Base-by-base conservation (phyloP, 2,888 invertebrate species). In the Saturnia pavonia region DNA sequence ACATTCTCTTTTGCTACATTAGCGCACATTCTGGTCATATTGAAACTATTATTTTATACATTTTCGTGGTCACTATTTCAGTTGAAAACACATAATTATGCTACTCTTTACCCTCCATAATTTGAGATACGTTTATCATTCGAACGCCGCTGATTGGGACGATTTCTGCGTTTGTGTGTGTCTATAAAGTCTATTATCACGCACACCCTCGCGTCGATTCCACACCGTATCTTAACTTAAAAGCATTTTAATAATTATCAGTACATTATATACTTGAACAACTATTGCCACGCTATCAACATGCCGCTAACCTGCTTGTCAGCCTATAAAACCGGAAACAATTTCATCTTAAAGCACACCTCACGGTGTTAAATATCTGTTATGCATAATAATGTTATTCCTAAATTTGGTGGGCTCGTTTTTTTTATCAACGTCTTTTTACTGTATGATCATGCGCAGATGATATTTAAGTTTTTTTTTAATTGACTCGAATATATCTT, bases 291-390 rank as follows among this genome's bases (percentile, higher is more conserved):
- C 34, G 40, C 2, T 40, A 63, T 9, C 16, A 16, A 12, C 16
- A 27, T 27, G 27, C 27, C 60, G 27, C 27, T 8, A 63, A 63
- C 34, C 16, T 19, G 63, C 63, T 40, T 11, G 34, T 57, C 34
- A 19, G n/a, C 34, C 34, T 34, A 7, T 3, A 14, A 7, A 63
- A 63, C n/a, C 63, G 34, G 63, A 63, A 63, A 63, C n/a, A 14
- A 40, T 34, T 34, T 63, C 16, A 40, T 63, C 16, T 63, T 34
- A 7, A 63, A 40, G 27, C 34, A 63, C 63, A 34, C 14, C 63
- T 63, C 34, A 63, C 7, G 16, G 63, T 63, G 63, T 63, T 63
- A 34, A 63, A 34, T 63, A 34, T 63, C 63, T 34, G 25, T 57
- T 57, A 63, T 34, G 34, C 14, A 34, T 63, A 63, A 34, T 63